These are phyloP conservation scores for Lepidotrigona ventralis DNA, from an alignment of 1,140 invertebrate species.

Conservation along the genomic window DNA sequence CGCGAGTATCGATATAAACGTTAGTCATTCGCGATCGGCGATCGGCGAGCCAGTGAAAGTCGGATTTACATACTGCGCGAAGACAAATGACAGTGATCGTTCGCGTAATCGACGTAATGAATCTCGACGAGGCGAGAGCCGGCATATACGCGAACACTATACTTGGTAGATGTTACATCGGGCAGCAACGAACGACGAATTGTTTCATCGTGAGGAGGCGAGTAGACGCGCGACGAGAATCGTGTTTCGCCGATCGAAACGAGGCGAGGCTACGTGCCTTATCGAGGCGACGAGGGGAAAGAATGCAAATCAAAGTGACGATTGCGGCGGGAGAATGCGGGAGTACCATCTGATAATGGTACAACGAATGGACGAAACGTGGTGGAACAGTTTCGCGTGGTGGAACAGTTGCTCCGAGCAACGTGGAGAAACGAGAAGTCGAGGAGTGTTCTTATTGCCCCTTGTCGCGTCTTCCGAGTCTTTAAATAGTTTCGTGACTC, in stretches of 20 bases:
- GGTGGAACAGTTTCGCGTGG: conserved; percentile 9
- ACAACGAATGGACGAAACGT: conserved; percentile 63
- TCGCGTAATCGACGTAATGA: background rate
- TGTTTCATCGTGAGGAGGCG: background rate
- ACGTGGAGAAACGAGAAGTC: conserved; percentile 8
- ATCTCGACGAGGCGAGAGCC: background rate
- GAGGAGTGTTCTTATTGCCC: background rate
- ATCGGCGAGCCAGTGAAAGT: background rate
- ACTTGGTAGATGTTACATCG: background rate
- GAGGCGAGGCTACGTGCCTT: conserved; percentile 50
- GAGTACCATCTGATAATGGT: conserved; percentile 48
- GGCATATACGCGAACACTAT: background rate
- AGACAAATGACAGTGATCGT: conserved; percentile 8
- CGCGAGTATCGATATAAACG: background rate
- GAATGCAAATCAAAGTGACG: conserved; percentile 61
- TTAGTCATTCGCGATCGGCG: background rate
- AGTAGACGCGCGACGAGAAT: background rate
- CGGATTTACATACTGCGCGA: background rate
- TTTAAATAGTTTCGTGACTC: conserved; percentile 47
- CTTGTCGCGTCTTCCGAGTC: background rate
- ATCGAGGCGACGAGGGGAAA: conserved; percentile 39
- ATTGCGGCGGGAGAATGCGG: conserved; percentile 18
- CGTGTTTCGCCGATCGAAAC: background rate
- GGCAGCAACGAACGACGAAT: background rate
- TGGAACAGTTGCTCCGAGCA: background rate